Evolutionary conservation across 1,140 invertebrate species (phyloP), one percentile per base, ranked within the genome.

Genomic region (Pseudomyrmex dendroicus): DNA sequence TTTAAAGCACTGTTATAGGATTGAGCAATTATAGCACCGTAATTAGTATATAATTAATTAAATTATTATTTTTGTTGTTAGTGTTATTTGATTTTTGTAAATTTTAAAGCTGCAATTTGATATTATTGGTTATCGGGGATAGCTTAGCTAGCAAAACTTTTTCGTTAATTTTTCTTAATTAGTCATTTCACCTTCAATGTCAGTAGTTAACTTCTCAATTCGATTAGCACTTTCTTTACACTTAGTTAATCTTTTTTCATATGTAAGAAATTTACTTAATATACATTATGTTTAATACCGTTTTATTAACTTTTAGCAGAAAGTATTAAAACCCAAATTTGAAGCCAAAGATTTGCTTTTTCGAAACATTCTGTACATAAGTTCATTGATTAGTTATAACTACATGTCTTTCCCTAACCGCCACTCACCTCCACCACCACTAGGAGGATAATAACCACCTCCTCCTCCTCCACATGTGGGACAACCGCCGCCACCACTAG

Each of bases 401-500:
- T 74, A 35, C n/a, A 20, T 13, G 20, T 44, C 8, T 7, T 2
- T 9, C 52, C 35, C 35, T 35, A 7, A 77, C 3, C 20, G 12
- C n/a, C 13, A 61, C 44, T 56, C 50, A 52, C 64, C 70, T 20
- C 22, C 44, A 8, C 68, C 70, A 13, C 56, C 61, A 67, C 63
- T 20, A 62, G 82, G 54, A 17, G 78, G 78, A 22, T 82, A 83
- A 5, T 82, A 54, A 1, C 85, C 78, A 2, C 85, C 78, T 25
- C 78, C 52, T 48, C 74, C 35, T 35, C 35, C 35, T 35, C 35
- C 61, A 67, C 63, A 66, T 0, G 57, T 25, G 54, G 82, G 48
- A 15, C 74, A 74, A 22, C 74, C 74, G 2, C 78, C 46, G 2
- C 25, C 2, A 4, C 85, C 78, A 44, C 78, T 76, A 22, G 82